Conservation (phyloP, 2,113 vertebrate genomes). For the Epinephelus lanceolatus region DNA sequence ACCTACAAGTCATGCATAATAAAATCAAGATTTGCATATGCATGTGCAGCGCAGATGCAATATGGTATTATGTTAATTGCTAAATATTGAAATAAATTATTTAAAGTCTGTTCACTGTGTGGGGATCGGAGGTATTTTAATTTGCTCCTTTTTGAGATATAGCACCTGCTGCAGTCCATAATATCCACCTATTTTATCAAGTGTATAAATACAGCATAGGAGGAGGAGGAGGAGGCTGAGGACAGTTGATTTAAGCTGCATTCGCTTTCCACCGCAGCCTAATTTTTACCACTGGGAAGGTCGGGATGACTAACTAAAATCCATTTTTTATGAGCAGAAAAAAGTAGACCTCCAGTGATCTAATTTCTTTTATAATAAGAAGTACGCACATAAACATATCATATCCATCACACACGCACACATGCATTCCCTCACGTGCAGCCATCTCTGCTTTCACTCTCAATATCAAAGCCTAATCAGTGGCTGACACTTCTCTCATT, state of each 20-base stretch:
- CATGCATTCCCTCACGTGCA: background rate
- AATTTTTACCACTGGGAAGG: slow-evolving; percentile 60
- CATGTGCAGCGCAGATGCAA: slow-evolving; percentile 38
- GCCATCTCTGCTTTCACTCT: slow-evolving; percentile 32
- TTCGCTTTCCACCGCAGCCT: slow-evolving; percentile 38
- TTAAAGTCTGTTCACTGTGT: slow-evolving; percentile 26
- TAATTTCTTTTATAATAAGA: slow-evolving; percentile 51
- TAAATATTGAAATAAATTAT: slow-evolving; percentile 61
- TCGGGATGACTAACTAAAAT: slow-evolving; percentile 58
- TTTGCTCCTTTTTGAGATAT: slow-evolving; percentile 37
- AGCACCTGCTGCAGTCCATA: slow-evolving; percentile 27
- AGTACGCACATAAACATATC: slow-evolving; percentile 19
- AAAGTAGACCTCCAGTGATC: slow-evolving; percentile 37
- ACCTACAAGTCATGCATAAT: slow-evolving; percentile 65
- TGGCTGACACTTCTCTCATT: slow-evolving; percentile 58
- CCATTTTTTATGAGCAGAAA: slow-evolving; percentile 54
- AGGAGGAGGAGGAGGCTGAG: slow-evolving; percentile 16
- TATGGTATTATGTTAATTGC: slow-evolving; percentile 60
- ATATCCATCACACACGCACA: slow-evolving; percentile 5
- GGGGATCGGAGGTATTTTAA: slow-evolving; percentile 34
- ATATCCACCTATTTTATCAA: slow-evolving; percentile 24
- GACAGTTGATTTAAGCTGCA: slow-evolving; percentile 36
- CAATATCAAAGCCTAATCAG: slow-evolving; percentile 72
- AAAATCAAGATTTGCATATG: slow-evolving; percentile 66
- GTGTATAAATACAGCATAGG: slow-evolving; percentile 42